Percentiles rank a stretch among this genome's conserved stretches.
phyloP scores from a whole-genome alignment of 2,888 invertebrate genomes.

The Mechanitis mazaeus region DNA sequence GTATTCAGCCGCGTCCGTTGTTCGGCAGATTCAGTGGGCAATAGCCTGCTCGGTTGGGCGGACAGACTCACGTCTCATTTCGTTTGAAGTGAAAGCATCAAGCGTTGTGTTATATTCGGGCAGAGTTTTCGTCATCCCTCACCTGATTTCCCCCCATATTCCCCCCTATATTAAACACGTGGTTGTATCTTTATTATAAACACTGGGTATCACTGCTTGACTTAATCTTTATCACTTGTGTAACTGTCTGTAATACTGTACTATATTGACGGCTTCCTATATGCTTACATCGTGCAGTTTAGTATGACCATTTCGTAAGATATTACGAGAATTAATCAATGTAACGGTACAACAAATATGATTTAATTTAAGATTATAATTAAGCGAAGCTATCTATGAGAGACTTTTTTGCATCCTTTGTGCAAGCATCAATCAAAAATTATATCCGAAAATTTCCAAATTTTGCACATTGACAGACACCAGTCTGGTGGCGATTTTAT shows the following conservation, averaged over 20 bases:
- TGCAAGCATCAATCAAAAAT: too few relatives aligned
- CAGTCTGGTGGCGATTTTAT: too few relatives aligned
- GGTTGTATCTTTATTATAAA: conserved; percentile 25
- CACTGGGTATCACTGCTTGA: conserved; percentile 5
- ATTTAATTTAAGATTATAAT: too few relatives aligned
- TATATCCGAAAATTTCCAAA: too few relatives aligned
- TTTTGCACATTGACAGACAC: too few relatives aligned
- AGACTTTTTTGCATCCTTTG: too few relatives aligned
- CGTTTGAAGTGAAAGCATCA: conserved; percentile 72
- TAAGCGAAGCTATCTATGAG: too few relatives aligned
- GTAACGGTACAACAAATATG: too few relatives aligned
- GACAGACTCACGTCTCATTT: conserved; percentile 57
- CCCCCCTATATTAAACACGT: conserved; percentile 44
- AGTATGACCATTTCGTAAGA: conserved; percentile 1
- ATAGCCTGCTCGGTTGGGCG: conserved; percentile 49
- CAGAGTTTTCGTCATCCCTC: conserved; percentile 70
- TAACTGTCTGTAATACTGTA: not conserved
- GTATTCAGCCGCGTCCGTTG: conserved; percentile 54
- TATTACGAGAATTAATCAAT: too few relatives aligned
- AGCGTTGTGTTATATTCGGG: conserved; percentile 67
- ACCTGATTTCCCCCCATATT: conserved; percentile 47
- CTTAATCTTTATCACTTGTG: conserved; percentile 14
- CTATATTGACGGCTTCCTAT: not conserved
- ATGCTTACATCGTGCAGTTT: not conserved
- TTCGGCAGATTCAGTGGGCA: conserved; percentile 50